Conservation (phyloP, 1,140 invertebrate species). For the Solenopsis fugax region DNA sequence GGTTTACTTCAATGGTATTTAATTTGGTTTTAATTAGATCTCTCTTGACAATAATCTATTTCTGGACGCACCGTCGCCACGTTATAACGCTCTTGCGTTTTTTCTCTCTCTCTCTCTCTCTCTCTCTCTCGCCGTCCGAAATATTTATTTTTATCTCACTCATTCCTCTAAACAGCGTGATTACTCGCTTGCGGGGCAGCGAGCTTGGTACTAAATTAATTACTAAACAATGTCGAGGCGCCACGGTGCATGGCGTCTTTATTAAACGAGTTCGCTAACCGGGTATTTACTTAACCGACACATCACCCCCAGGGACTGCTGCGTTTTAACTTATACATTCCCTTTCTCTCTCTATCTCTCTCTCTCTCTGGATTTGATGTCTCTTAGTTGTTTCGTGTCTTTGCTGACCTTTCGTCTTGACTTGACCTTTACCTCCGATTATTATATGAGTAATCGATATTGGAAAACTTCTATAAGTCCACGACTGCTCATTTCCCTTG, state of each 20-base stretch:
- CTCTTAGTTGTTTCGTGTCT: background rate
- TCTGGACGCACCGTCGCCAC: background rate
- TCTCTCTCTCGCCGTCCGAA: slow-evolving; percentile 4
- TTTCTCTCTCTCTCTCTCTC: background rate
- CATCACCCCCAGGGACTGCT: slow-evolving; percentile 69
- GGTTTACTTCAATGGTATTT: slow-evolving; percentile 24
- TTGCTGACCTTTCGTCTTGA: background rate
- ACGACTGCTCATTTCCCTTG: background rate
- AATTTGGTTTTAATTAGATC: slow-evolving; percentile 40
- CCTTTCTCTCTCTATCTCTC: background rate
- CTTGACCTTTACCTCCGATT: background rate
- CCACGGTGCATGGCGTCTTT: slow-evolving; percentile 75
- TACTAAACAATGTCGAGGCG: slow-evolving; percentile 72
- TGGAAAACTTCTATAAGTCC: background rate
- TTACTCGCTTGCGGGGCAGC: slow-evolving; percentile 13
- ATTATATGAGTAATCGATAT: slow-evolving; percentile 20
- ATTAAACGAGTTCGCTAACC: slow-evolving; percentile 76
- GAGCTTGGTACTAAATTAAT: slow-evolving; percentile 74
- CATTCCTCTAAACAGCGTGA: slow-evolving; percentile 24
- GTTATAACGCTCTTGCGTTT: background rate
- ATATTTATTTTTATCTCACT: slow-evolving; percentile 39
- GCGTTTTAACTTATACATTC: slow-evolving; percentile 60
- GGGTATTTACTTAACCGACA: slow-evolving; percentile 77
- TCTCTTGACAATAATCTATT: slow-evolving; percentile 31
- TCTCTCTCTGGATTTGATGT: background rate